phyloP scores from a whole-genome alignment of 2,888 invertebrate genomes.

The Pseudococcus viburni region DNA sequence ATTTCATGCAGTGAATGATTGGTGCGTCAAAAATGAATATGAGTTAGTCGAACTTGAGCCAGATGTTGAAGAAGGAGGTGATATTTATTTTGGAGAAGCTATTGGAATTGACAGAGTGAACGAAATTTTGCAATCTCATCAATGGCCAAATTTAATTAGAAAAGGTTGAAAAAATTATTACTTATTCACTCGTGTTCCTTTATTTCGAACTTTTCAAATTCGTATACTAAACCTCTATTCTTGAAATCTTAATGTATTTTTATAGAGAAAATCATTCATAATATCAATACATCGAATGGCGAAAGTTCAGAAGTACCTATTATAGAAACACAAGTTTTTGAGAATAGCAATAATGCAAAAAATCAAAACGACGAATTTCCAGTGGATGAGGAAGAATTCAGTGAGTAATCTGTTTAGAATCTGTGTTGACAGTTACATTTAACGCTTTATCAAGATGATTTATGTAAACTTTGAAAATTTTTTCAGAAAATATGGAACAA shows the following conservation, averaged over 20 bases:
- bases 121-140: slow-evolving; percentile 81
- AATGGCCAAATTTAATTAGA: slow-evolving; percentile 80
- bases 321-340: neutral
- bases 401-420: neutral
- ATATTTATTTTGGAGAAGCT: slow-evolving; percentile 74
- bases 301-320: neutral
- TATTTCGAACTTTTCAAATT: neutral
- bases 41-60: slow-evolving; percentile 80
- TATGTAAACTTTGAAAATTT: neutral
- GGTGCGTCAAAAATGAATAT: slow-evolving; percentile 80
- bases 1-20: slow-evolving; percentile 73
- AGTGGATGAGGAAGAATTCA: neutral
- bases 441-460: neutral
- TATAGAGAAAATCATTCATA: neutral
- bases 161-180: slow-evolving; percentile 71
- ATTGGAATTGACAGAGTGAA: slow-evolving; percentile 78
- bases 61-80: slow-evolving; percentile 73
- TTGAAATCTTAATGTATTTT: neutral
- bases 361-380: neutral
- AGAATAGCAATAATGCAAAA: neutral
- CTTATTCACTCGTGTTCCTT: neutral
- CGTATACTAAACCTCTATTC: neutral
- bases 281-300: neutral
- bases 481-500: slow-evolving; percentile 70
- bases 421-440: neutral